Percentiles rank a stretch among this genome's conserved stretches.
These are phyloP conservation scores for Lasioglossum figueresi DNA, from an alignment of 2,888 invertebrate genomes.

Conservation along the genomic window DNA sequence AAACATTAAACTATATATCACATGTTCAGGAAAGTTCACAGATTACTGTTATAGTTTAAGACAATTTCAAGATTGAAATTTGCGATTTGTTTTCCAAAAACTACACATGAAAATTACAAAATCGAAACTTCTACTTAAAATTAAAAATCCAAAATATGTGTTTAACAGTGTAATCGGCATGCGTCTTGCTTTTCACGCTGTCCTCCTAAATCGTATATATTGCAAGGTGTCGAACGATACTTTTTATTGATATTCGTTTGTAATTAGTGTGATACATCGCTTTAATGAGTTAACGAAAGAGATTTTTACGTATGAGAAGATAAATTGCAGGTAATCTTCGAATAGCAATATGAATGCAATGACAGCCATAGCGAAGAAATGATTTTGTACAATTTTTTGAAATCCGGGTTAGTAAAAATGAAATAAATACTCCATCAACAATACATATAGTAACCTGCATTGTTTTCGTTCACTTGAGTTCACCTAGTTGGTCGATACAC, in stretches of 20 bases:
- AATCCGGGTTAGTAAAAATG: neutral
- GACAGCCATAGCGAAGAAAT: neutral
- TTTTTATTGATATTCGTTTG: conserved; percentile 1
- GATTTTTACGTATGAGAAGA: neutral
- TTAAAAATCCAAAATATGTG: neutral
- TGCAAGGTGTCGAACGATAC: neutral
- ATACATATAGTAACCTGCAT: neutral
- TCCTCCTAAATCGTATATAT: neutral
- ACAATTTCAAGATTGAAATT: neutral
- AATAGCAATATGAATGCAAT: neutral
- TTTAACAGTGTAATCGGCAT: neutral
- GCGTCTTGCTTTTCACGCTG: conserved; percentile 25
- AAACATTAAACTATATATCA: neutral
- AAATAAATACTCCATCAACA: neutral
- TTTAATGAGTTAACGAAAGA: conserved; percentile 6
- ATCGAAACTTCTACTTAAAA: neutral
- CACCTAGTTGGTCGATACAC: neutral
- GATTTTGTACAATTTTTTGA: neutral
- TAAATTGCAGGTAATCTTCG: neutral
- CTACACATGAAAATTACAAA: neutral
- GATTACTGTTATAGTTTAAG: neutral
- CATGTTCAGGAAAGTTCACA: neutral
- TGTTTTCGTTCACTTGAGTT: neutral
- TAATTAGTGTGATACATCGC: conserved; percentile 39
- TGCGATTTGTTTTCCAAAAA: neutral